Conservation (phyloP, 2,113 vertebrate genomes). For the Acrocephalus arundinaceus region DNA sequence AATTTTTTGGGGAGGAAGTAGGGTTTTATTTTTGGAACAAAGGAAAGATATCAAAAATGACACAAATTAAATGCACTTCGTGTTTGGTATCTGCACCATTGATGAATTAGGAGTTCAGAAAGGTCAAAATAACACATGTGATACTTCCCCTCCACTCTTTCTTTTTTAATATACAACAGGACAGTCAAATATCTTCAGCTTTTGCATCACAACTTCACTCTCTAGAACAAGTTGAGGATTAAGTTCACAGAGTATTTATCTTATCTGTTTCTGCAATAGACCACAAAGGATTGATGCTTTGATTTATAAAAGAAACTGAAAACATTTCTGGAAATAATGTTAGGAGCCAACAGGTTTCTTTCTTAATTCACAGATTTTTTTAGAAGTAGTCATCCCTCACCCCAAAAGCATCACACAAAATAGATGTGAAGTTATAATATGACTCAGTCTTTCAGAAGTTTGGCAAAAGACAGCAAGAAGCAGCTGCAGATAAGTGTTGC, state of each 20-base stretch:
- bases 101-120: not conserved
- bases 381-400: not conserved
- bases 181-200: not conserved
- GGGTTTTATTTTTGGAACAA: not conserved
- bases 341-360: not conserved
- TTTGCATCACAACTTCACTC: not conserved
- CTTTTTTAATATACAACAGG: not conserved
- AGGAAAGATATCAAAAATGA: not conserved
- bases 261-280: not conserved
- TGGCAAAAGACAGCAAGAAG: not conserved
- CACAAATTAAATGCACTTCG: not conserved
- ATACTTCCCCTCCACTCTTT: no score
- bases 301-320: not conserved
- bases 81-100: not conserved
- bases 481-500: not conserved
- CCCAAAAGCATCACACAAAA: not conserved
- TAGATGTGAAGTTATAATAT: not conserved
- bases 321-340: not conserved
- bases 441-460: not conserved
- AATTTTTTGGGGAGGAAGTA: not conserved
- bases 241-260: not conserved
- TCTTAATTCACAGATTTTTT: not conserved
- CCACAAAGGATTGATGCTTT: not conserved
- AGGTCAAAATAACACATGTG: not conserved
- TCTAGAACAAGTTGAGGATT: not conserved